Evolutionary conservation across 2,888 invertebrate genomes (phyloP), one percentile per base, ranked within the genome.

Genomic region (Parascotia fuliginaria): DNA sequence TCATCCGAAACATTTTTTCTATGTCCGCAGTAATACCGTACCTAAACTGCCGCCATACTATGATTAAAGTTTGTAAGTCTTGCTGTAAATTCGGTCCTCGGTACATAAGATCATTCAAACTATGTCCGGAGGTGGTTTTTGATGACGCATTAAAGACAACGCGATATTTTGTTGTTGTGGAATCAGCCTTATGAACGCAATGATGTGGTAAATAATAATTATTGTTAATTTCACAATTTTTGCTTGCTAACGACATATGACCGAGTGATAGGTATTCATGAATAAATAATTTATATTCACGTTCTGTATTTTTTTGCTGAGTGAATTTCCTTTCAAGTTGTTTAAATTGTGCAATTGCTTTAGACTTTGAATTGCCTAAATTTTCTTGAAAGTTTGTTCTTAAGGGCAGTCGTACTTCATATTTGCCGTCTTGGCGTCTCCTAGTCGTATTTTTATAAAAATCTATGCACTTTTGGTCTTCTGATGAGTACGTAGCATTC

Each of bases 31-130:
- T 65, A 14, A 55, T 57, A 0, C 48, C 67, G 14, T 49, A 56
- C 16, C 46, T 29, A 44, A 55, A 59, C 11, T 61, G 52, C 32
- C 68, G 47, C 65, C 60, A 66, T 33, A 49, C 48, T 0, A 65
- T 4, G 3, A 67, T 12, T 5, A 62, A 29, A 9, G 33, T 16
- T 15, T 36, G 37, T n/a, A 55, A 36, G 28, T 55, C 50, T 27
- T 46, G 33, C 33, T 69, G 63, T 15, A 63, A 37, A 14, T 60
- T 63, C 0, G 67, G 63, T 0, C 64, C 66, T 6, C 36, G 42
- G 5, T 46, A 28, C 58, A 67, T 66, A 0, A 66, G 1, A 19
- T 65, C 66, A 45, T 73, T 73, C 1, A 73, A 29, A 9, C 60
- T 61, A 0, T 15, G 34, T 0, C 60, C 54, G 9, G 39, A 44